A percentile compares a stretch with the other conserved stretches of the same genome.
These are phyloP conservation scores for Norana najaformis DNA, from an alignment of 2,888 invertebrate genomes.

Conservation along the genomic window DNA sequence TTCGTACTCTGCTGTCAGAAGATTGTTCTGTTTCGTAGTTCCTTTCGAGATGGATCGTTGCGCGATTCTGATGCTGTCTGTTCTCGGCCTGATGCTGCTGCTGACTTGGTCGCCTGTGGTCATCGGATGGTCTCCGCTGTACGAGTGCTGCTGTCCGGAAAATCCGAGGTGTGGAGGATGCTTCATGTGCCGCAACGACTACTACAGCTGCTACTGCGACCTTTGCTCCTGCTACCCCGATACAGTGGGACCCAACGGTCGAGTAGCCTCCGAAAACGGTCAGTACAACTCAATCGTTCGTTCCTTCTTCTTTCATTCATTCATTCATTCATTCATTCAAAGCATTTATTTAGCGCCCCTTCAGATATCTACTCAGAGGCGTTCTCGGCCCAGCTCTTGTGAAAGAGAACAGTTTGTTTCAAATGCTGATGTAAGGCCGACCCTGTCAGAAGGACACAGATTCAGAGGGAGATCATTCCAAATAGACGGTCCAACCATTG, in stretches of 20 bases:
- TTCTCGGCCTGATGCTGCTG: not conserved
- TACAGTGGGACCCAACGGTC: not conserved
- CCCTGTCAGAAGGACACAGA: no score
- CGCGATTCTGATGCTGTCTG: not conserved
- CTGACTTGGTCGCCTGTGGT: not conserved
- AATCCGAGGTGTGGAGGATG: slow-evolving; percentile 30
- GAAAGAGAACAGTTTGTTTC: no score
- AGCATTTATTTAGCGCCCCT: not conserved
- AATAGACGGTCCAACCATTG: no score
- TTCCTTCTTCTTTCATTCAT: not conserved
- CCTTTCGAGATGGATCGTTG: not conserved
- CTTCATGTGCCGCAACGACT: slow-evolving; percentile 27
- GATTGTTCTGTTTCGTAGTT: not conserved
- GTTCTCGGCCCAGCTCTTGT: not conserved
- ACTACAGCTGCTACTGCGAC: slow-evolving; percentile 33
- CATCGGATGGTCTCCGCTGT: slow-evolving; percentile 18
- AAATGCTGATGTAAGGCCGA: no score
- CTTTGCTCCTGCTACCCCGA: slow-evolving; percentile 31
- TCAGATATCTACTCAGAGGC: not conserved
- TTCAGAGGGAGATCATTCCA: no score
- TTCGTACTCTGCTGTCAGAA: not conserved
- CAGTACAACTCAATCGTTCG: not conserved
- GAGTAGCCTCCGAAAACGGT: not conserved
- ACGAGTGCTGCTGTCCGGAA: slow-evolving; percentile 33
- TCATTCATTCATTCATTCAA: not conserved